Conservation (phyloP, 1,140 invertebrate species). For the Zaprionus africanus region DNA sequence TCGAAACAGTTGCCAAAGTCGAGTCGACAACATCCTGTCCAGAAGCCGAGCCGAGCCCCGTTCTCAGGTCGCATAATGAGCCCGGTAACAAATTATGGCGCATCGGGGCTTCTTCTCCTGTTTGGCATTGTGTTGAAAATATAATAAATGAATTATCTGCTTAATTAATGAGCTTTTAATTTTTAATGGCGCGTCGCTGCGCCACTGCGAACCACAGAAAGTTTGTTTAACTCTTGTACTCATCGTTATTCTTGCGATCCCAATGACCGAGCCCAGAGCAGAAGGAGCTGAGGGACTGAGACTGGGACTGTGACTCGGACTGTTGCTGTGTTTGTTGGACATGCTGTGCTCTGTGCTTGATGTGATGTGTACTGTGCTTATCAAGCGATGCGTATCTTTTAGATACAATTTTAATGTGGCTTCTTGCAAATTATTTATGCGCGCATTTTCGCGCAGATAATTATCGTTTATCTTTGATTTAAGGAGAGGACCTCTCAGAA, state of each 20-base stretch:
- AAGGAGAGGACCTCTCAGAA: slow-evolving; percentile 64
- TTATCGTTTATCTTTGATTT: slow-evolving; percentile 84
- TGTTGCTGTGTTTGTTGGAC: slow-evolving; percentile 18
- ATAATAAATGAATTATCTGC: slow-evolving; percentile 84
- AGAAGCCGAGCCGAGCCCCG: slow-evolving; percentile 7
- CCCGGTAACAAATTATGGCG: slow-evolving; percentile 71
- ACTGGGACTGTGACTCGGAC: background rate
- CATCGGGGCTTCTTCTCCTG: slow-evolving; percentile 17
- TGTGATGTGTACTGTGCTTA: slow-evolving; percentile 46
- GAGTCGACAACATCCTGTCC: slow-evolving; percentile 9
- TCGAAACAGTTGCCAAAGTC: slow-evolving; percentile 65
- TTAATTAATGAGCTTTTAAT: slow-evolving; percentile 84
- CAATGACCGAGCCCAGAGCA: background rate
- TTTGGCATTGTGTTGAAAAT: slow-evolving; percentile 74
- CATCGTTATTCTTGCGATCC: slow-evolving; percentile 13
- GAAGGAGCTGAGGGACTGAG: slow-evolving; percentile 6
- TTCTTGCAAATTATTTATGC: slow-evolving; percentile 84
- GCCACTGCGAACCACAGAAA: slow-evolving; percentile 46
- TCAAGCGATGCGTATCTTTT: slow-evolving; percentile 72
- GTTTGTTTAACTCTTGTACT: slow-evolving; percentile 52
- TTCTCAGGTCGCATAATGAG: slow-evolving; percentile 60
- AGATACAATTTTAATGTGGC: slow-evolving; percentile 84
- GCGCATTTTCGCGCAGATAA: slow-evolving; percentile 83
- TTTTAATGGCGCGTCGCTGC: slow-evolving; percentile 75
- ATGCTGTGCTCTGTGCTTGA: slow-evolving; percentile 21